Evolutionary conservation across 1,140 invertebrate species (phyloP), one percentile per base, ranked within the genome.

Genomic region (Cydia splendana): DNA sequence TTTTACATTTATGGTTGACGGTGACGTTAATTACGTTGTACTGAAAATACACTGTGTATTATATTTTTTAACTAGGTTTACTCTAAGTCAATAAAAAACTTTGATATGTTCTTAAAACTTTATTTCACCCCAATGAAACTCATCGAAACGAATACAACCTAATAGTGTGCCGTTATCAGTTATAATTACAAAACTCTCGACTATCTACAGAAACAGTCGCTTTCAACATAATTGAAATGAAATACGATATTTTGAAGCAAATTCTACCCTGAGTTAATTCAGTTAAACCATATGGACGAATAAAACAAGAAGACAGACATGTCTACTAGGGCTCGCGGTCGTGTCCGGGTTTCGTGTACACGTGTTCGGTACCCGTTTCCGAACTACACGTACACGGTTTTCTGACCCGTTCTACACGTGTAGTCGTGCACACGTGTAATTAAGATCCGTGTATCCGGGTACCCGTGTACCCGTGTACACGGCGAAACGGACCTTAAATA

Each of bases 121-220:
- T 93, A 91, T 93, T 91, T 90, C 89, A 91, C 89, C 87, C 88
- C 91, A 88, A 87, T 86, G 82, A 91, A 90, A 93, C 88, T 90
- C 87, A 91, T 88, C 87, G 85, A 89, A 93, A 91, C 89, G 89
- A 88, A 76, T 90, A 91, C 88, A 90, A 88, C 86, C 87, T 87
- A 88, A 86, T 75, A 78, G 77, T 87, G 84, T 62, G 57, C 57
- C 57, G 57, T 87, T 82, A 80, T 85, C 65, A 81, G 82, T 85
- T 88, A 87, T 81, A 86, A 88, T 62, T 13, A 73, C 10, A 87
- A 86, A 80, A 81, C 76, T 80, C 76, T 67, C 57, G 57, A 82
- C 84, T 87, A 87, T 88, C 82, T 88, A 89, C 81, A 87, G 69
- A 84, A 75, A 76, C 75, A 78, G 76, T 69, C 75, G 76, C 67